phyloP scores from a whole-genome alignment of 2,888 invertebrate species.

The Stenichneumon culpator region DNA sequence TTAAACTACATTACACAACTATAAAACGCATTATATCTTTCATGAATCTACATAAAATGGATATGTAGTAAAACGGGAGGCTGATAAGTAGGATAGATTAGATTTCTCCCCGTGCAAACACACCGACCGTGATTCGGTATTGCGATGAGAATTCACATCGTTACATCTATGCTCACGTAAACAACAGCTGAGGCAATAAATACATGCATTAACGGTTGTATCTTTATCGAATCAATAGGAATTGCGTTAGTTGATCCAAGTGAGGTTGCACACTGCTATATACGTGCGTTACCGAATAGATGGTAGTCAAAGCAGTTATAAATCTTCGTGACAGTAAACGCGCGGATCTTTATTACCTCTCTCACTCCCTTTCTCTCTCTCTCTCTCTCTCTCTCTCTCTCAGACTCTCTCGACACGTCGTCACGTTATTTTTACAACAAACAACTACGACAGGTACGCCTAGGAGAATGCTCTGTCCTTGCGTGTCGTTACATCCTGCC shows the following conservation, averaged over 20 bases:
- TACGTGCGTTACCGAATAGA: neutral
- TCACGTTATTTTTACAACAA: conserved; percentile 32
- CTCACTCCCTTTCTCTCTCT: neutral
- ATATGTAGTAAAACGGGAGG: conserved; percentile 2
- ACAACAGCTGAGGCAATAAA: conserved; percentile 11
- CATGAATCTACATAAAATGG: conserved; percentile 4
- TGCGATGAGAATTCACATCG: neutral
- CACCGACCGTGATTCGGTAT: conserved; percentile 4
- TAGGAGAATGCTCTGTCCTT: conserved; percentile 76
- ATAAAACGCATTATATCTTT: neutral
- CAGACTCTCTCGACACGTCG: conserved; percentile 9
- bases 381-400: neutral
- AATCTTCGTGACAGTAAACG: conserved; percentile 46
- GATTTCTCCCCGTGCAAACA: neutral
- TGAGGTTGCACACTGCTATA: conserved; percentile 22
- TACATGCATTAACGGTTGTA: conserved; percentile 29
- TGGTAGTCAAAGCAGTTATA: conserved; percentile 27
- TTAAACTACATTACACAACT: conserved; percentile 1
- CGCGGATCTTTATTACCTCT: conserved; percentile 32
- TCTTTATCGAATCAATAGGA: conserved; percentile 30
- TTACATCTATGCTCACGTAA: neutral
- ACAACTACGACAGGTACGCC: conserved; percentile 4
- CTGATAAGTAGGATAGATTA: conserved; percentile 40
- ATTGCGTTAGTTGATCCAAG: conserved; percentile 32
- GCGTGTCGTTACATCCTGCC: conserved; percentile 79